Conservation (phyloP, 2,113 vertebrate species). For the Sarotherodon lohbergeri region DNA sequence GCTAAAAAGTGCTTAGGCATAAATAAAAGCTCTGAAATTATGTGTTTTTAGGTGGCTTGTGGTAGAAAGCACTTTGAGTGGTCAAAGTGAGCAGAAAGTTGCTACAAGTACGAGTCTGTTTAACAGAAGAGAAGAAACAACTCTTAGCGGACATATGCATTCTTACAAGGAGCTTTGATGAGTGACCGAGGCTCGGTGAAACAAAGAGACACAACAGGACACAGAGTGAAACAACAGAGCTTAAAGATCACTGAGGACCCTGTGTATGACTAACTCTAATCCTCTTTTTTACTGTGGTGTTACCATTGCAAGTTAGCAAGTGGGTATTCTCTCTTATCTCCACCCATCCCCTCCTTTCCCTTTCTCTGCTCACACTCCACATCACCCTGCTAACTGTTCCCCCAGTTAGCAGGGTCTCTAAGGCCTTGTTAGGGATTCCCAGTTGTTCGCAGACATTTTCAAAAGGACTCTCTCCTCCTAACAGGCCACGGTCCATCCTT, state of each 20-base stretch:
- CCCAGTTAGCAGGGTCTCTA: constrained; percentile 21
- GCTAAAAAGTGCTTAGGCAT: background rate
- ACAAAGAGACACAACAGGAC: background rate
- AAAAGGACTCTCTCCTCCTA: background rate
- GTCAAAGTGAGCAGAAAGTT: background rate
- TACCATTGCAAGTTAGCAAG: background rate
- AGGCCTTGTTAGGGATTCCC: constrained; percentile 63
- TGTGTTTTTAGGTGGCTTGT: background rate
- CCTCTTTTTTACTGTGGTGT: background rate
- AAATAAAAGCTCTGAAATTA: background rate
- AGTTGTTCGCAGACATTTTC: background rate
- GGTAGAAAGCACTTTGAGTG: background rate
- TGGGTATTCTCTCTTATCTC: background rate
- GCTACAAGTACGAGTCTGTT: background rate
- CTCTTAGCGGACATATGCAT: background rate
- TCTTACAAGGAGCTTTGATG: background rate
- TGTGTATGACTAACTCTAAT: constrained; percentile 24
- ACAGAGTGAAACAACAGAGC: background rate
- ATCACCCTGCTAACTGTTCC: background rate
- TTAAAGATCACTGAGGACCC: constrained; percentile 7
- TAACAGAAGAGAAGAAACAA: background rate
- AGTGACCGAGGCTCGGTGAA: background rate
- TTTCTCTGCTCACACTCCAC: background rate
- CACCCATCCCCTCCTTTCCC: background rate
- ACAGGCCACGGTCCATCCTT: background rate